These are phyloP conservation scores for Natrix natrix DNA, from an alignment of 2,797 vertebrate species.

Conservation along the genomic window DNA sequence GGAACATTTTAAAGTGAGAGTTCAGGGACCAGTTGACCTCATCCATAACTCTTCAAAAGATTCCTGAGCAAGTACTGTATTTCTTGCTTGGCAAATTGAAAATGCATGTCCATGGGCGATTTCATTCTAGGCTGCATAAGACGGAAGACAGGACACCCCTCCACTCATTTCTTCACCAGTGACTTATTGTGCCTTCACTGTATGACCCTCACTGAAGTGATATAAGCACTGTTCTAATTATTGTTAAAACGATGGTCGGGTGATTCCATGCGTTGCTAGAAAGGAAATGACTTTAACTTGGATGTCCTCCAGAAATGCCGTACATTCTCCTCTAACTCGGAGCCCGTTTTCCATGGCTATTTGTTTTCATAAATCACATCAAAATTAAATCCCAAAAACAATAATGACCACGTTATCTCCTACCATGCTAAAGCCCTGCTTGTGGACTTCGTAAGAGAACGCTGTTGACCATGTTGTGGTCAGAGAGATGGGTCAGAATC, in stretches of 20 bases:
- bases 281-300: neutral
- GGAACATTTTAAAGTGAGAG: neutral
- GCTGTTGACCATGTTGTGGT: neutral
- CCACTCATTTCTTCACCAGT: neutral
- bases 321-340: neutral
- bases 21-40: neutral
- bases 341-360: neutral
- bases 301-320: neutral
- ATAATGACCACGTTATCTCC: neutral
- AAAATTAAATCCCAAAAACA: neutral
- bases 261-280: neutral
- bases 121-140: neutral
- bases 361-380: neutral
- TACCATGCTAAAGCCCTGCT: neutral
- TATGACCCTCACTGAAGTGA: neutral
- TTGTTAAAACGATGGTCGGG: neutral
- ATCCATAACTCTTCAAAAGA: neutral
- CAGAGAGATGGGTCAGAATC: neutral
- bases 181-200: neutral
- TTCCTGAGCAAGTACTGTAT: neutral
- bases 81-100: neutral
- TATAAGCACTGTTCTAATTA: neutral
- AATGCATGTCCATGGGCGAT: neutral
- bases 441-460: neutral
- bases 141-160: neutral